phyloP scores from a whole-genome alignment of 1,140 invertebrate species.

The Vanessa tameamea region DNA sequence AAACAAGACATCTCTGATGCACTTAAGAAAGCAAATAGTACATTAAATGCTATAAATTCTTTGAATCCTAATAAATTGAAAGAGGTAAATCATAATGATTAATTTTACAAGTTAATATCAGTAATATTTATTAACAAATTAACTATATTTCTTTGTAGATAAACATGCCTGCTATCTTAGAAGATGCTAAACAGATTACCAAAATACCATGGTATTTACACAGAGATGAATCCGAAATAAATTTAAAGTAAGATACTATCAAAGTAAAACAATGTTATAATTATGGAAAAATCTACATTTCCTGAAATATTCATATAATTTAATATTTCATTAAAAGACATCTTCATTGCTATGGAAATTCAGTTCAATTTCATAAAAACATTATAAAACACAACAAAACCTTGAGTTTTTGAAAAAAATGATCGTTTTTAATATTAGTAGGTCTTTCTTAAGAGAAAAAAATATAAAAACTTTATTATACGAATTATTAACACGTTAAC shows the following conservation, averaged over 20 bases:
- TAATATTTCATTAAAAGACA: no score
- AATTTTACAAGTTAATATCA: not conserved
- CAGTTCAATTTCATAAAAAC: no score
- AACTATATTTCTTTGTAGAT: conserved; percentile 47
- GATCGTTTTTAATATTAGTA: no score
- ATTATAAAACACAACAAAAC: no score
- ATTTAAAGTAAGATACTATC: conserved; percentile 50
- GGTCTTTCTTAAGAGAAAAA: no score
- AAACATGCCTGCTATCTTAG: conserved; percentile 59
- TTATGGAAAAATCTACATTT: not conserved
- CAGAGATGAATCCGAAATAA: conserved; percentile 43
- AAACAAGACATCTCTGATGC: conserved; percentile 51
- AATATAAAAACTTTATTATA: no score
- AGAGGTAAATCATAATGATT: conserved; percentile 43
- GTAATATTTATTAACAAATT: conserved; percentile 3
- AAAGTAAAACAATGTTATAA: not conserved
- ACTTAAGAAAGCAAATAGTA: conserved; percentile 53
- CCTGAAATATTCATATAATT: no score
- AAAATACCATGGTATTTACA: conserved; percentile 74
- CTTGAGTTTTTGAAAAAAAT: no score
- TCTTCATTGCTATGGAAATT: no score
- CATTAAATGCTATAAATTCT: conserved; percentile 49
- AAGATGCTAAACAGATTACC: conserved; percentile 59
- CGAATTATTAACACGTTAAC: no score
- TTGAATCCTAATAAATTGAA: conserved; percentile 52